Conservation (phyloP, 2,113 vertebrate species). For the Pterophyllum scalare region DNA sequence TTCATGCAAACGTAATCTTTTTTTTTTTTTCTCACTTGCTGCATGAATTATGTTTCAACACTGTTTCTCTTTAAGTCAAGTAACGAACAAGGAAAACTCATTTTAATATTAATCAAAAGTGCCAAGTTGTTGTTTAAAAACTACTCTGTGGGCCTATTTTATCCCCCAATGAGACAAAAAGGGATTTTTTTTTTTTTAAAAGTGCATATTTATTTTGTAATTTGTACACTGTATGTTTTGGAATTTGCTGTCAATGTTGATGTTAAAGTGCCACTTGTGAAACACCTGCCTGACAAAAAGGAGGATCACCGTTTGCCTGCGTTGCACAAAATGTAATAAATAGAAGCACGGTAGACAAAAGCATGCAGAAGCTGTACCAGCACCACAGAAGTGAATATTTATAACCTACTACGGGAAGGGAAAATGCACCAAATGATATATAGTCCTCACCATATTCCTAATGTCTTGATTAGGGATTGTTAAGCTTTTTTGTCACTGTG, state of each 20-base stretch:
- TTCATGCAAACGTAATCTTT: conserved; percentile 24
- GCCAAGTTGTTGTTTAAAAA: conserved; percentile 39
- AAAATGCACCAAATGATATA: conserved; percentile 21
- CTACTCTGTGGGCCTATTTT: conserved; percentile 37
- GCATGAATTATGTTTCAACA: conserved; percentile 57
- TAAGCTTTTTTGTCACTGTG: conserved; percentile 34
- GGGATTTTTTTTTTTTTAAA: neutral
- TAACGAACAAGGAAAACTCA: conserved; percentile 6
- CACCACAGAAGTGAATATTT: conserved; percentile 37
- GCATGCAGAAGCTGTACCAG: conserved; percentile 61
- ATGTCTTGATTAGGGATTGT: neutral
- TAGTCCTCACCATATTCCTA: neutral
- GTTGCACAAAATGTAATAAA: conserved; percentile 56
- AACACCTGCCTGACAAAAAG: neutral
- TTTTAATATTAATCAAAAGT: conserved; percentile 44
- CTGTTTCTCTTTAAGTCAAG: conserved; percentile 21
- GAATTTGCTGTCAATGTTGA: conserved; percentile 43
- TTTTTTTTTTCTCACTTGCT: conserved; percentile 39
- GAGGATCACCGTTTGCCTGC: conserved; percentile 1
- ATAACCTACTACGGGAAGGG: conserved; percentile 19
- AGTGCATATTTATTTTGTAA: conserved; percentile 68
- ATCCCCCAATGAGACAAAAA: conserved; percentile 23
- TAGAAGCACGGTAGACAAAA: conserved; percentile 57
- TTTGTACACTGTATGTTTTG: conserved; percentile 59
- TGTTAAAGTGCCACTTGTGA: conserved; percentile 50